A percentile compares a stretch with the other conserved stretches of the same genome.
phyloP scores from a whole-genome alignment of 2,797 vertebrate species.

The Neostethus bicornis region DNA sequence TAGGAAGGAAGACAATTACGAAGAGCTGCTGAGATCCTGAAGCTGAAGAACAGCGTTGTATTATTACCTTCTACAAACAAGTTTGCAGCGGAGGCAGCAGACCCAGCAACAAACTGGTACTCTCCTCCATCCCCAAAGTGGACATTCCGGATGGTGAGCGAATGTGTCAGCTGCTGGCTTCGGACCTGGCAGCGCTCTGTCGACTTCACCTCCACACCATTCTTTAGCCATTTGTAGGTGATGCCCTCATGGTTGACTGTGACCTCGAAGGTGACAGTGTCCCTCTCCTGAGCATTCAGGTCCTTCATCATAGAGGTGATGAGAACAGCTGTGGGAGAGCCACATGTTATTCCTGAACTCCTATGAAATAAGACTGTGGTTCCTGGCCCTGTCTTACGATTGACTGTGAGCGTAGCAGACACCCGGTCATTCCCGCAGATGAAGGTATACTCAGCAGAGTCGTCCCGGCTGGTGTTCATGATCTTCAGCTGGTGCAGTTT shows the following conservation, averaged over 20 bases:
- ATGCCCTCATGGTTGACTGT: slow-evolving; percentile 94
- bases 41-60: neutral
- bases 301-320: slow-evolving; percentile 92
- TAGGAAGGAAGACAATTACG: neutral
- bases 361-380: too few species aligned
- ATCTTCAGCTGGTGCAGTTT: slow-evolving; percentile 94
- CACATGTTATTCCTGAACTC: too few species aligned
- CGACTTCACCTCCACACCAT: slow-evolving; percentile 93
- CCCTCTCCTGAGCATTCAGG: slow-evolving; percentile 95
- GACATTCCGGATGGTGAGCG: slow-evolving; percentile 92
- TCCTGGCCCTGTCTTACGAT: too few species aligned
- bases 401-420: slow-evolving; percentile 89
- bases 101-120: slow-evolving; percentile 92
- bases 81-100: slow-evolving; percentile 88
- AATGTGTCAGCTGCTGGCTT: slow-evolving; percentile 89
- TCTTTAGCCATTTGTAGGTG: slow-evolving; percentile 96
- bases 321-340: slow-evolving; percentile 84
- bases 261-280: slow-evolving; percentile 94
- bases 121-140: slow-evolving; percentile 96
- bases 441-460: slow-evolving; percentile 93
- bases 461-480: slow-evolving; percentile 89
- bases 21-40: neutral
- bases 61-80: slow-evolving; percentile 93
- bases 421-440: slow-evolving; percentile 91
- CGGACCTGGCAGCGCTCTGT: slow-evolving; percentile 93